These are phyloP conservation scores for Coranthus polyacanthus DNA, from an alignment of 2,797 vertebrate species.

Conservation along the genomic window DNA sequence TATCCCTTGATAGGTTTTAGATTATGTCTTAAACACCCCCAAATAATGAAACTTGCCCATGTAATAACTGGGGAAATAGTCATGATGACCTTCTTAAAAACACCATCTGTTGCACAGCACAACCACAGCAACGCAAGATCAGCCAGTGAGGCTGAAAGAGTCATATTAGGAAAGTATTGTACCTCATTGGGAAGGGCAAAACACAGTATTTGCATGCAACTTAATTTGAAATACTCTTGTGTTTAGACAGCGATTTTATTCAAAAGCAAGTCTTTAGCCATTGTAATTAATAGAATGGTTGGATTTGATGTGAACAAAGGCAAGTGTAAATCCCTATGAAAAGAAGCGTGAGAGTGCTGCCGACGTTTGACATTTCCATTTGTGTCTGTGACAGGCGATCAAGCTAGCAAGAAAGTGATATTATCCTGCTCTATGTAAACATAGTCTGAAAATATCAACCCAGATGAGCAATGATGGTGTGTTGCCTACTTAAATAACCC, in stretches of 20 bases:
- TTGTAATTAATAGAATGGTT: conserved; percentile 44
- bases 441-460: conserved; percentile 45
- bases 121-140: conserved; percentile 58
- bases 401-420: conserved; percentile 32
- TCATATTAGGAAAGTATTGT: conserved; percentile 32
- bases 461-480: conserved; percentile 46
- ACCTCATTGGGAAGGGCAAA: conserved; percentile 32
- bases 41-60: conserved; percentile 44
- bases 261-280: conserved; percentile 14
- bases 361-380: conserved; percentile 56
- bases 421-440: conserved; percentile 61
- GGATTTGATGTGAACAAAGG: conserved; percentile 36
- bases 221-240: conserved; percentile 36
- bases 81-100: conserved; percentile 69
- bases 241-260: conserved; percentile 32
- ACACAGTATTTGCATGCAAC: conserved; percentile 27
- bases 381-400: conserved; percentile 52
- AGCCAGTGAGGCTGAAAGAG: conserved; percentile 59
- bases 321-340: conserved; percentile 2
- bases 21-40: conserved; percentile 60
- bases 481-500: conserved; percentile 47
- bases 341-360: conserved; percentile 21
- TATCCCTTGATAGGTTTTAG: conserved; percentile 32
- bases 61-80: conserved; percentile 51
- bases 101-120: conserved; percentile 71